Base-by-base conservation (phyloP, 2,888 invertebrate genomes). In the Miltochrista miniata region DNA sequence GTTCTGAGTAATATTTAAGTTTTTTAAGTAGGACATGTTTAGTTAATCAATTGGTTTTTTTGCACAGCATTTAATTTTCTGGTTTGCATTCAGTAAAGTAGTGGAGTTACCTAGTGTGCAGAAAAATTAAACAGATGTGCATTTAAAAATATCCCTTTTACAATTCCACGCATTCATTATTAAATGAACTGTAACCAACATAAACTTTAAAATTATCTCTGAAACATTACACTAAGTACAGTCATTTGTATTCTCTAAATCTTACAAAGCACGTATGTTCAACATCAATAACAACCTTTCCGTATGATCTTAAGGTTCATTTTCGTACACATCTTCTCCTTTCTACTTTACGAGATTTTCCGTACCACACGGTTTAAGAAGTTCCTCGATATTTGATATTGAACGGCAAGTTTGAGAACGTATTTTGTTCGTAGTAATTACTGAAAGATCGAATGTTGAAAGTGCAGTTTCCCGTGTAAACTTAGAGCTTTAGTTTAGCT, bases 341-440 rank as follows among this genome's bases (percentile, higher is more conserved):
- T n/a, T n/a, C n/a, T n/a, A n/a, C n/a, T n/a, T n/a, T n/a, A n/a
- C n/a, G 39, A 14, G 36, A 50, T 48, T 48, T 50, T 46, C 52
- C 58, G 49, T 37, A 54, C 56, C 52, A 50, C 40, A 9, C 11
- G 14, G 31, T 59, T 46, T 18, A 37, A 37, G 44, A 51, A 60
- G 46, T 59, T 50, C 15, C 11, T 1, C 37, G 53, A 59, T 59
- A 54, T 59, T 51, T 31, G 2, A 45, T 51, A 55, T 45, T 60
- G 46, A 34, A 24, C 33, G 30, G 15, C 18, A 51, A 55, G 54
- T 54, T 57, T 43, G 10, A 46, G 57, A 55, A 49, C 40, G 38
- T 58, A 40, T 58, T n/a, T 60, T 52, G 12, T 51, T 43, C 43
- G 43, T 57, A 66, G 61, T 51, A 59, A 53, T 59, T 56, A 30